These are phyloP conservation scores for Anolis apletophallus DNA, from an alignment of 2,797 vertebrate species.

Conservation along the genomic window DNA sequence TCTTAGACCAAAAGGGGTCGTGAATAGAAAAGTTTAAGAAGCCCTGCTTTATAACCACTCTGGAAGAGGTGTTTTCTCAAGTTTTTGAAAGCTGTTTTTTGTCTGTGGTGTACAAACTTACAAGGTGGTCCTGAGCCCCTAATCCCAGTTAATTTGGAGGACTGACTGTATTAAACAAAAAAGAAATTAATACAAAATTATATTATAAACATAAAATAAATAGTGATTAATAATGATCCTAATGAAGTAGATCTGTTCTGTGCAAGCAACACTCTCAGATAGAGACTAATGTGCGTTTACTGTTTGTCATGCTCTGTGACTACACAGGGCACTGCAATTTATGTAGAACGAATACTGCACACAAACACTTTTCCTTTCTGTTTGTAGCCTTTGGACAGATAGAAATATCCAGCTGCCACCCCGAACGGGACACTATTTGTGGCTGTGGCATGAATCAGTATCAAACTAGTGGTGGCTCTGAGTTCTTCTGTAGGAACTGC, in stretches of 20 bases:
- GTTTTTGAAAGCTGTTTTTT: too few relatives aligned
- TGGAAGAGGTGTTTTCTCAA: too few relatives aligned
- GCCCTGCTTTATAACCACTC: too few relatives aligned
- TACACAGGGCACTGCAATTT: background rate
- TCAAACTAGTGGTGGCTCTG: accelerated
- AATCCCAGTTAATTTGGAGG: too few relatives aligned
- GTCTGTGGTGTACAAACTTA: too few relatives aligned
- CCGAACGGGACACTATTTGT: slow-evolving; percentile 58
- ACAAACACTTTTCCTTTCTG: background rate
- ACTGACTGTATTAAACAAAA: background rate
- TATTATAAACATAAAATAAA: background rate
- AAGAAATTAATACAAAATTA: background rate
- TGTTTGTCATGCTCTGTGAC: background rate
- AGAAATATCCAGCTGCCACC: slow-evolving; percentile 48
- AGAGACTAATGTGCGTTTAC: background rate
- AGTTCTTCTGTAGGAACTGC: slow-evolving; percentile 68
- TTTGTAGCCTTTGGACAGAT: slow-evolving; percentile 52
- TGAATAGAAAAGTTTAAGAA: too few relatives aligned
- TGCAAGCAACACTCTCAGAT: background rate
- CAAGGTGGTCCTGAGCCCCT: too few relatives aligned
- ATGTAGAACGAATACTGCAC: background rate
- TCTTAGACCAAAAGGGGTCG: too few relatives aligned
- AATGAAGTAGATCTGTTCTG: background rate
- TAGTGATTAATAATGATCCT: background rate
- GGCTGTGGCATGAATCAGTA: slow-evolving; percentile 66